phyloP scores from a whole-genome alignment of 2,888 invertebrate species.

The Panopea generosa region DNA sequence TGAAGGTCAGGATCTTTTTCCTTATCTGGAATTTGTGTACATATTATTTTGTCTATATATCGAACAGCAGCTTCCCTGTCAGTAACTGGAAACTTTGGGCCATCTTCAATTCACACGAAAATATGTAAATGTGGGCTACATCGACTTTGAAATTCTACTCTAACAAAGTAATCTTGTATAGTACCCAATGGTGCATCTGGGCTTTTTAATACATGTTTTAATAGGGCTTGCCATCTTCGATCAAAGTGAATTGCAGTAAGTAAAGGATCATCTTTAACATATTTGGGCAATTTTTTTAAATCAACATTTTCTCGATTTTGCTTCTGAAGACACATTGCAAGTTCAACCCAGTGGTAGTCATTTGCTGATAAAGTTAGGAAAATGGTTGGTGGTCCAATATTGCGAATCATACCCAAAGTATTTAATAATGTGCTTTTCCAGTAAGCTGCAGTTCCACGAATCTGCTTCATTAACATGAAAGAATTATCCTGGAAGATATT shows the following conservation, averaged over 20 bases:
- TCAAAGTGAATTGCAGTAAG: slow-evolving; percentile 51
- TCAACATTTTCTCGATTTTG: slow-evolving; percentile 20
- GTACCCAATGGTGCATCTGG: slow-evolving; percentile 25
- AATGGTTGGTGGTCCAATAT: slow-evolving; percentile 46
- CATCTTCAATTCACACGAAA: slow-evolving; percentile 38
- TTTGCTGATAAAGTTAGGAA: slow-evolving; percentile 61
- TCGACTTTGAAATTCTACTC: slow-evolving; percentile 48
- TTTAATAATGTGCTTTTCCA: slow-evolving; percentile 45
- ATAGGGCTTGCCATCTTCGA: slow-evolving; percentile 28
- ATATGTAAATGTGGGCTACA: slow-evolving; percentile 46
- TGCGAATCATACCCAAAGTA: slow-evolving; percentile 43
- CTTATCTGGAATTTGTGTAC: background rate
- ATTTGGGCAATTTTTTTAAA: slow-evolving; percentile 17
- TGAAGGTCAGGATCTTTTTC: background rate
- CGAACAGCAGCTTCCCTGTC: background rate
- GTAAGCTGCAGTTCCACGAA: slow-evolving; percentile 57
- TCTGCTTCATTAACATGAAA: slow-evolving; percentile 65
- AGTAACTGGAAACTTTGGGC: slow-evolving; percentile 10
- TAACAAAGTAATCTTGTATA: slow-evolving; percentile 37
- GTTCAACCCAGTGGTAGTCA: slow-evolving; percentile 58
- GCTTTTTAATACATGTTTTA: slow-evolving; percentile 38
- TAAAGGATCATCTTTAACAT: slow-evolving; percentile 34
- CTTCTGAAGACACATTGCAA: slow-evolving; percentile 44
- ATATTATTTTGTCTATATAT: slow-evolving; percentile 30
- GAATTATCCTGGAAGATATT: slow-evolving; percentile 48